phyloP scores from a whole-genome alignment of 1,140 invertebrate genomes.

The Drosophila repleta region DNA sequence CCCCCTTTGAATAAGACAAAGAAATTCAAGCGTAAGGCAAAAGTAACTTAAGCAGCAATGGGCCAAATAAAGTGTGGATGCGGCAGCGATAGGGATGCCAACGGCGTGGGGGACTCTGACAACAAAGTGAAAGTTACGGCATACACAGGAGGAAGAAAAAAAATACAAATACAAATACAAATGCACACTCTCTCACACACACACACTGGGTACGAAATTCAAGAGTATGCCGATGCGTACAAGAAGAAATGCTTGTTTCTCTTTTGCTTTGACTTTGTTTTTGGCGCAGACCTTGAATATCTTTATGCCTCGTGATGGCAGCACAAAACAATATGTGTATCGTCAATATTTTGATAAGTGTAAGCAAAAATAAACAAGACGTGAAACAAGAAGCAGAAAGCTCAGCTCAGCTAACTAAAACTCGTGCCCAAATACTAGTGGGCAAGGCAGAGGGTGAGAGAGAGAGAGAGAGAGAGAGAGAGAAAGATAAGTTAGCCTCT shows the following conservation, averaged over 20 bases:
- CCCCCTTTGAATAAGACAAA: slow-evolving; percentile 31
- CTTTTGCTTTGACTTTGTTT: slow-evolving; percentile 34
- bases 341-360: slow-evolving; percentile 79
- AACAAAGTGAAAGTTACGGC: slow-evolving; percentile 75
- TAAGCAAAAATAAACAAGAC: slow-evolving; percentile 78
- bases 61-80: slow-evolving; percentile 65
- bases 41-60: slow-evolving; percentile 78
- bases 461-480: background rate
- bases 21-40: slow-evolving; percentile 74
- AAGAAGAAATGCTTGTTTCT: slow-evolving; percentile 54
- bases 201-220: slow-evolving; percentile 57
- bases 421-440: slow-evolving; percentile 39
- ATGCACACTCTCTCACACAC: slow-evolving; percentile 22
- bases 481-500: slow-evolving; percentile 5
- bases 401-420: slow-evolving; percentile 47
- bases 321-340: slow-evolving; percentile 70
- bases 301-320: slow-evolving; percentile 64
- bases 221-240: slow-evolving; percentile 41
- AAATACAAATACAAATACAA: slow-evolving; percentile 1
- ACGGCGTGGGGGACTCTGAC: slow-evolving; percentile 31
- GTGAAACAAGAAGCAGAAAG: slow-evolving; percentile 57
- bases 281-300: slow-evolving; percentile 50
- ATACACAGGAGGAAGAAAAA: background rate
- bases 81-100: slow-evolving; percentile 18
- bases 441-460: background rate